Evolutionary conservation across 2,888 invertebrate genomes (phyloP).

Genomic region (Drosophila neonasuta): DNA sequence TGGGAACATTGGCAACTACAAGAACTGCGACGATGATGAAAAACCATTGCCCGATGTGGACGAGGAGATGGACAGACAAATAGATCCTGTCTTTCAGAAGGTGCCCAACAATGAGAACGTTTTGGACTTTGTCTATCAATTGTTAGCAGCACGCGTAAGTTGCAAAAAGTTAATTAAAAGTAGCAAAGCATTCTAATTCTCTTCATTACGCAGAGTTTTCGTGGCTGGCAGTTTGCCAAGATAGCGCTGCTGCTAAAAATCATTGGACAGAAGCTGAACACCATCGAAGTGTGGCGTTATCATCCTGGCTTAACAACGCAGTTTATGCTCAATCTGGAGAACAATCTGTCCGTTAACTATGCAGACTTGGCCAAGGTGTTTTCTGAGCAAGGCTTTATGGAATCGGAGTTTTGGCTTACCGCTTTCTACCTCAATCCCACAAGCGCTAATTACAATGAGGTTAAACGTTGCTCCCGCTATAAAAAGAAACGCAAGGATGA

Average conservation of each 20-base stretch:
- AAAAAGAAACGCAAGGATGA: constrained; percentile 66
- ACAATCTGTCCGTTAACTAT: constrained; percentile 73
- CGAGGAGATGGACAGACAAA: constrained; percentile 64
- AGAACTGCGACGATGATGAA: constrained; percentile 72
- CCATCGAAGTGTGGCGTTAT: constrained; percentile 79
- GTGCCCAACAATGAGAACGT: constrained; percentile 76
- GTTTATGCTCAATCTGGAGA: constrained; percentile 77
- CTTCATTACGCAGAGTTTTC: constrained; percentile 59
- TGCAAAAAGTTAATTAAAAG: neutral
- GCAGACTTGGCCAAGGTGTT: constrained; percentile 78
- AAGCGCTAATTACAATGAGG: constrained; percentile 64
- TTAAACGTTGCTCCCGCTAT: constrained; percentile 74
- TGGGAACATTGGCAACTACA: constrained; percentile 78
- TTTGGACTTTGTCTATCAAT: constrained; percentile 69
- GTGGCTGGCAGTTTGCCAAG: constrained; percentile 80
- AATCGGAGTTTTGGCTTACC: constrained; percentile 80
- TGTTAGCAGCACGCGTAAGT: constrained; percentile 70
- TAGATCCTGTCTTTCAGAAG: constrained; percentile 78
- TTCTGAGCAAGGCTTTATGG: constrained; percentile 73
- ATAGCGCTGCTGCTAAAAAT: constrained; percentile 76
- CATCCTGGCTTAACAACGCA: constrained; percentile 77
- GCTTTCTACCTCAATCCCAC: constrained; percentile 79
- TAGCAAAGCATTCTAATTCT: neutral
- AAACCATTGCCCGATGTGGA: constrained; percentile 50
- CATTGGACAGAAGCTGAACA: constrained; percentile 77